Conservation (phyloP, 2,797 vertebrate genomes). For the Potorous gilbertii region DNA sequence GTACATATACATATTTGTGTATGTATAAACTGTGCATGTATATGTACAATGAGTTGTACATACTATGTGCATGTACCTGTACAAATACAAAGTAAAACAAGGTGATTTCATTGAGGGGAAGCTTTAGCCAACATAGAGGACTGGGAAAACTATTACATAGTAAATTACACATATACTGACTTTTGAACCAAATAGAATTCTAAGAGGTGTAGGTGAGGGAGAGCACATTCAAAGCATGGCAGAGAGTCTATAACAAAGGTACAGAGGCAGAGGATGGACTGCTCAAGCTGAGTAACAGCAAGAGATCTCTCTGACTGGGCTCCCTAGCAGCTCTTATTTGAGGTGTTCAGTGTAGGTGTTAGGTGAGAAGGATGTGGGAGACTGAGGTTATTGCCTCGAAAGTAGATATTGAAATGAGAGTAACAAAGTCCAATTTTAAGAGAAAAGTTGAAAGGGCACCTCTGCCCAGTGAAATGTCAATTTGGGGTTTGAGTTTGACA, state of each 20-base stretch:
- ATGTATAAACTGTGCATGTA: no score
- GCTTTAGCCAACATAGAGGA: neutral
- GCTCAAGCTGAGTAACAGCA: neutral
- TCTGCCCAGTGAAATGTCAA: neutral
- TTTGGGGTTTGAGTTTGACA: slow-evolving; percentile 12
- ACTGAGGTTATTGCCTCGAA: neutral
- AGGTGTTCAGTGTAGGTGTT: neutral
- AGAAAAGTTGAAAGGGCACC: neutral
- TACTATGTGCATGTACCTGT: no score
- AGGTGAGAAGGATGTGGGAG: neutral
- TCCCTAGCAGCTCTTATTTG: neutral
- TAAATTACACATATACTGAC: no score
- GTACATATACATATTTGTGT: neutral
- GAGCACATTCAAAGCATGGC: neutral
- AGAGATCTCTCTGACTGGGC: neutral
- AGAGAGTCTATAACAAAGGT: neutral
- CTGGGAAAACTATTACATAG: neutral
- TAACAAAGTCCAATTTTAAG: neutral
- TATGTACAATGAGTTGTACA: no score
- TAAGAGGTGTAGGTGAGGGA: neutral
- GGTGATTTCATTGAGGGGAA: neutral
- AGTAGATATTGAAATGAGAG: neutral
- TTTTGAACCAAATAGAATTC: no score
- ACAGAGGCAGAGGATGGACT: neutral
- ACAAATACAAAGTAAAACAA: neutral